phyloP scores from a whole-genome alignment of 2,113 vertebrate species.

The Osmerus mordax region DNA sequence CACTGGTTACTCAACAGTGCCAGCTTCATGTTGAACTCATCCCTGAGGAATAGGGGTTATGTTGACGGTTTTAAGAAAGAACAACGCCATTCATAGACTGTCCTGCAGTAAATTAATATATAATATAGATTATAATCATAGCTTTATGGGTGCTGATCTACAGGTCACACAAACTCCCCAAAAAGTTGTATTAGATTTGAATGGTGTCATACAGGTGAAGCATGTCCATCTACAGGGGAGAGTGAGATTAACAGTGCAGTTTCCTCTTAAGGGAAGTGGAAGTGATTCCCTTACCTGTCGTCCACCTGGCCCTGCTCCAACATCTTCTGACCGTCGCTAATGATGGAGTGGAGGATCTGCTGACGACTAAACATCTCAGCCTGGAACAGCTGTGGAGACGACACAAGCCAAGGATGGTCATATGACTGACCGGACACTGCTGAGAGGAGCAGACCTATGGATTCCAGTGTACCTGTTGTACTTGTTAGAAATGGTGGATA shows the following conservation, averaged over 20 bases:
- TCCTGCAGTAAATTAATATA: no score
- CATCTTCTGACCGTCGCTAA: constrained; percentile 89
- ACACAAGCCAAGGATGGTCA: not conserved
- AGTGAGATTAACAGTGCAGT: not conserved
- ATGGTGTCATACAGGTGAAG: not conserved
- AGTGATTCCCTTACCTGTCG: constrained; percentile 78
- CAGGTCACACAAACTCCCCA: no score
- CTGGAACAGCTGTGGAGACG: constrained; percentile 84
- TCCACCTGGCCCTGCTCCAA: constrained; percentile 97
- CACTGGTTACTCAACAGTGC: constrained; percentile 91
- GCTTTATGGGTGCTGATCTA: no score
- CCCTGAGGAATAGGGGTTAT: constrained; percentile 63
- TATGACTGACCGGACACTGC: not conserved
- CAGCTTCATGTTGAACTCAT: constrained; percentile 91
- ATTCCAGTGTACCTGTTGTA: no score
- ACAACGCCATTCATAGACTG: no score
- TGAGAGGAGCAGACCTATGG: no score
- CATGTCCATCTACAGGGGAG: not conserved
- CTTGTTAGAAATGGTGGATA: no score
- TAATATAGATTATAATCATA: no score
- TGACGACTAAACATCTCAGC: constrained; percentile 99
- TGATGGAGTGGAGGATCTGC: constrained; percentile 97
- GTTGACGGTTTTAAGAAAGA: no score
- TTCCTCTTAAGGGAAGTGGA: not conserved
- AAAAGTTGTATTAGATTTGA: not conserved